These are phyloP conservation scores for Aurelia sp. DNA, from an alignment of 30 jellyfish, hydroid and myxozoan species.

Conservation along the genomic window DNA sequence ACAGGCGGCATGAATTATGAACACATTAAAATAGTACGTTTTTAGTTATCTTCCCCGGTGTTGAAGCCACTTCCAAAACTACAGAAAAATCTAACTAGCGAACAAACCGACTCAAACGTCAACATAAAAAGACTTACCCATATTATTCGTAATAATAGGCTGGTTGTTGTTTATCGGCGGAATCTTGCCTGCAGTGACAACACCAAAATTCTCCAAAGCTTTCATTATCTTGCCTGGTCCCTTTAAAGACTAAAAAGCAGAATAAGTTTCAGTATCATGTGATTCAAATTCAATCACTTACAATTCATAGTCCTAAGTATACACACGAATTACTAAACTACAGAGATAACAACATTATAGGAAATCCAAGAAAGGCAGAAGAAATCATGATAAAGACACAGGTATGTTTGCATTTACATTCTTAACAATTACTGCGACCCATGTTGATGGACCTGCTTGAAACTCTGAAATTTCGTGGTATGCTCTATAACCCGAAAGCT, in stretches of 20 bases:
- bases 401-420: no score
- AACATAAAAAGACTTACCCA: slow-evolving; percentile 48
- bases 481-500: no score
- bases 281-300: no score
- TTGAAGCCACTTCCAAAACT: background rate
- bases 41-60: background rate
- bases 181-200: slow-evolving; percentile 68
- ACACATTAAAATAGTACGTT: no score
- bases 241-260: slow-evolving; percentile 14
- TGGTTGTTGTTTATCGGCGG: slow-evolving; percentile 61
- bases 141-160: slow-evolving; percentile 76
- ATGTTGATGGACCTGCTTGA: background rate
- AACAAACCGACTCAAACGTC: background rate
- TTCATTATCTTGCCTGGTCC: slow-evolving; percentile 86
- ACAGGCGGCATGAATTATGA: no score
- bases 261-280: no score
- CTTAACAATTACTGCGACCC: no score
- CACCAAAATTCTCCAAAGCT: slow-evolving; percentile 75
- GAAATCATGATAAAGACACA: no score
- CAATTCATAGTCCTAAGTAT: no score
- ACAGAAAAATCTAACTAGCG: background rate
- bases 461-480: background rate
- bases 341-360: no score
- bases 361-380: no score
- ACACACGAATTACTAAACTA: no score